Base-by-base conservation (phyloP, 2,888 invertebrate genomes). In the Bursaphelenchus okinawaensis region DNA sequence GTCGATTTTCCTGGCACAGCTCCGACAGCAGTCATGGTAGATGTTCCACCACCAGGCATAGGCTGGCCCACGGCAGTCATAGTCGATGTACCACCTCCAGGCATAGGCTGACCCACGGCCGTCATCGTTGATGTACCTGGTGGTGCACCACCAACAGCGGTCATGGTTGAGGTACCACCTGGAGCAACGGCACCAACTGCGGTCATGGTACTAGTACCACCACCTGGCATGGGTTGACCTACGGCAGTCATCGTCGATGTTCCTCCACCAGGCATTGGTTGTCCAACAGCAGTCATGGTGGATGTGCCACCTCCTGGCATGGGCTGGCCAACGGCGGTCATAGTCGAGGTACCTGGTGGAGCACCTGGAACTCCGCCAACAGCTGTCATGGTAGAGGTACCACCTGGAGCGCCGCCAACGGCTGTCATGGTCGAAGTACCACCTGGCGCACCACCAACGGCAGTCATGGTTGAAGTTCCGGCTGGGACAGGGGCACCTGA, bases 331-430 rank as follows among this genome's bases (percentile, higher is more conserved):
- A 23, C 24, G 7, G 54, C 22, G 16, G 2, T 54, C 12, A 24
- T n/a, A 54, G 12, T 54, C 19, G 24, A 24, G 12, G 12, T 16
- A 24, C 24, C 54, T 9, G 22, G 20, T n/a, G 62, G 52, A 54
- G 19, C 54, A 24, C 54, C 27, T n/a, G 62, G 52, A 54, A 24
- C 54, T 16, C 54, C 54, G 24, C 62, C 62, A 28, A 62, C 24
- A 8, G 62, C 62, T n/a, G 62, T 62, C 62, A 62, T 62, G 1
- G 62, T 62, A n/a, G 62, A 62, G n/a, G 23, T 51, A 0, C 60
- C 60, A 3, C 20, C 50, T 1, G 60, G 40, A 7, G 4, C 26
- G 12, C 20, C 50, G 1, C 50, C 60, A 2, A 60, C 60, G 26
- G 50, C 60, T 4, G 60, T 60, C 50, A 60, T 50, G 8, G 60